phyloP scores from a whole-genome alignment of 2,797 vertebrate species.

The Chaenodraco wilsoni region DNA sequence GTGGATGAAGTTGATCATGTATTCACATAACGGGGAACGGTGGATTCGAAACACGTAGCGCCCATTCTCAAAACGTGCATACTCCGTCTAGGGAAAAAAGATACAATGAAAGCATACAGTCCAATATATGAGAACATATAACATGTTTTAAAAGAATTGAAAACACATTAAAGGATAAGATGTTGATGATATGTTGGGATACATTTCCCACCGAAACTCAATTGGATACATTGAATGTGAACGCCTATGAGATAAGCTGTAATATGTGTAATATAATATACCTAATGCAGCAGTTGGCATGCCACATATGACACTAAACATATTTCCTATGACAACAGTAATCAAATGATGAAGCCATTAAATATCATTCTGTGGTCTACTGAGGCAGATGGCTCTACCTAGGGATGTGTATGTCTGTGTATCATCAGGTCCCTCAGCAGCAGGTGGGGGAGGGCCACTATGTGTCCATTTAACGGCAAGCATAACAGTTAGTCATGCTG shows the following conservation, averaged over 20 bases:
- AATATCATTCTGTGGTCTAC: conserved; percentile 67
- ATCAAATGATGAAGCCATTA: conserved; percentile 78
- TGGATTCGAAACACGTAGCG: conserved; percentile 94
- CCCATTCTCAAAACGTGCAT: conserved; percentile 91
- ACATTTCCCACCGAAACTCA: conserved; percentile 47
- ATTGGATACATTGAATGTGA: conserved; percentile 51
- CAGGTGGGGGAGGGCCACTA: conserved; percentile 54
- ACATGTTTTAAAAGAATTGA: conserved; percentile 22
- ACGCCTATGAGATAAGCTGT: conserved; percentile 61
- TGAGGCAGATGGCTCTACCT: conserved; percentile 70
- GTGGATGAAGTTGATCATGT: conserved; percentile 99
- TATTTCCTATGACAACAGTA: conserved; percentile 76
- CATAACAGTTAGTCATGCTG: conserved; percentile 62
- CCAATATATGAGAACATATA: conserved; percentile 27
- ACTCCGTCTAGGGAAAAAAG: conserved; percentile 88
- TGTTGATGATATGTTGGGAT: neutral
- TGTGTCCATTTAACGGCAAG: conserved; percentile 67
- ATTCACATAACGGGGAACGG: conserved; percentile 95
- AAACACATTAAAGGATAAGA: conserved; percentile 41
- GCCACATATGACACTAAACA: conserved; percentile 76
- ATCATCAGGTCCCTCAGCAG: conserved; percentile 75
- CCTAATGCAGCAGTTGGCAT: conserved; percentile 69
- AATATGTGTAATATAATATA: conserved; percentile 74
- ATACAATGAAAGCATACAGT: conserved; percentile 16
- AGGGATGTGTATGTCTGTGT: conserved; percentile 66